A percentile compares a stretch with the other conserved stretches of the same genome.
phyloP scores from a whole-genome alignment of 1,140 invertebrate species.

The Penaeus japonicus region DNA sequence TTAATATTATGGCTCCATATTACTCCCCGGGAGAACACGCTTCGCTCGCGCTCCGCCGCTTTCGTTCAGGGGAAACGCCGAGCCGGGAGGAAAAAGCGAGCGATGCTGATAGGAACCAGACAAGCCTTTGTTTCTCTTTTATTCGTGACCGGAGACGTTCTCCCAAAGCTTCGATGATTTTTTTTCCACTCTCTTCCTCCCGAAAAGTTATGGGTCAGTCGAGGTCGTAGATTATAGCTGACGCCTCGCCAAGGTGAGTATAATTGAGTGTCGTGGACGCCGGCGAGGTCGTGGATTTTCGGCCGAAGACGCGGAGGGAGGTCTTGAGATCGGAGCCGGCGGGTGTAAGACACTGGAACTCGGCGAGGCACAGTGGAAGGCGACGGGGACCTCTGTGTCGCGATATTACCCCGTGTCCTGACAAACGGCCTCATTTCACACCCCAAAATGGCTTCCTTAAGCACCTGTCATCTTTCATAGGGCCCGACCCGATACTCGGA shows the following conservation, averaged over 20 bases:
- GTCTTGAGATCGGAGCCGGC: neutral
- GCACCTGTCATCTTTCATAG: slow-evolving; percentile 51
- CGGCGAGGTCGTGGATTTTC: neutral
- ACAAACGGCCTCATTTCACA: slow-evolving; percentile 53
- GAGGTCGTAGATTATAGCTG: too few relatives aligned
- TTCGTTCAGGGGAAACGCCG: slow-evolving; percentile 8
- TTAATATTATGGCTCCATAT: slow-evolving; percentile 52
- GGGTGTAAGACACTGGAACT: slow-evolving; percentile 32
- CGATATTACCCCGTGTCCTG: slow-evolving; percentile 44
- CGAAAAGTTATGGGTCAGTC: too few relatives aligned
- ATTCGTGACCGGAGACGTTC: too few relatives aligned
- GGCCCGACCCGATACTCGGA: slow-evolving; percentile 30
- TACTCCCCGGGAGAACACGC: slow-evolving; percentile 1
- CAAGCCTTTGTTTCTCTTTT: too few relatives aligned
- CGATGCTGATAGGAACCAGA: neutral
- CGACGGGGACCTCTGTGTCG: slow-evolving; percentile 14
- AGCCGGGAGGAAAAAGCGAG: neutral
- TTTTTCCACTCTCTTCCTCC: too few relatives aligned
- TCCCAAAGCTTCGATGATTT: too few relatives aligned
- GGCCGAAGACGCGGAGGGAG: neutral
- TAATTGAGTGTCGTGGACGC: neutral
- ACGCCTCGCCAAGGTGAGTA: too few relatives aligned
- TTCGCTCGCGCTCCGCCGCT: slow-evolving; percentile 16
- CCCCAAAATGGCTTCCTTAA: slow-evolving; percentile 53
- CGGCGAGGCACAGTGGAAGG: slow-evolving; percentile 26